Conservation (phyloP, 2,113 vertebrate genomes). For the Cacatua alba region DNA sequence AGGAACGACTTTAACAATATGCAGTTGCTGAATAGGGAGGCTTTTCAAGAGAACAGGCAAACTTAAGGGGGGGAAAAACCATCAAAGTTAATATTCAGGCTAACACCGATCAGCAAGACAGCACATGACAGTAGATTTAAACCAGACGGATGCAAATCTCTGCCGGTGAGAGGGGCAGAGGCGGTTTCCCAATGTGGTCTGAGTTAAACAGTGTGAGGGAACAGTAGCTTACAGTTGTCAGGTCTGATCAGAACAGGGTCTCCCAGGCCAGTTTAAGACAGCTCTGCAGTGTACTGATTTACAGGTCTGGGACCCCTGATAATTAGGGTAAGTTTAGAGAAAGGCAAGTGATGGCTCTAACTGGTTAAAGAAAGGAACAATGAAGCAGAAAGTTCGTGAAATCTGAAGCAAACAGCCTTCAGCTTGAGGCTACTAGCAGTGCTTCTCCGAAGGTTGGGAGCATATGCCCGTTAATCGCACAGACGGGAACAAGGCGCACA, state of each 20-base stretch:
- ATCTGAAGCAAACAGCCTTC: slow-evolving; percentile 65
- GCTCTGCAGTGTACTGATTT: slow-evolving; percentile 69
- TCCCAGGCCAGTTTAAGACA: slow-evolving; percentile 58
- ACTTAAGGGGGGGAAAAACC: background rate
- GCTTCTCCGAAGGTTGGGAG: background rate
- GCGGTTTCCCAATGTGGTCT: slow-evolving; percentile 80
- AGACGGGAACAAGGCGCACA: background rate
- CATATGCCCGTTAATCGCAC: background rate
- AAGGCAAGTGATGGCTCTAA: slow-evolving; percentile 33
- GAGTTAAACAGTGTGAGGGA: slow-evolving; percentile 85
- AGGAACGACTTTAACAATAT: slow-evolving; percentile 41
- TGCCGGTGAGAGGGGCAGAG: slow-evolving; percentile 33
- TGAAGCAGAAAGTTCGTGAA: slow-evolving; percentile 66
- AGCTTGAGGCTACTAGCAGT: background rate
- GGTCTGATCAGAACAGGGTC: slow-evolving; percentile 79
- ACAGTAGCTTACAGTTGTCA: slow-evolving; percentile 89
- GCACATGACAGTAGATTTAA: slow-evolving; percentile 82
- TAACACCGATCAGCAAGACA: slow-evolving; percentile 76
- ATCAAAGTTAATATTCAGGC: slow-evolving; percentile 59
- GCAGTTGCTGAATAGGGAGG: slow-evolving; percentile 16
- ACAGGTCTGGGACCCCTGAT: slow-evolving; percentile 49
- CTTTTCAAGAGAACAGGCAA: slow-evolving; percentile 43
- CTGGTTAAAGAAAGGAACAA: slow-evolving; percentile 47
- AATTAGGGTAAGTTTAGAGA: slow-evolving; percentile 67
- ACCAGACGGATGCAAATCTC: slow-evolving; percentile 81